Percentiles rank a stretch among this genome's conserved stretches.
These are phyloP conservation scores for Nemurella pictetii DNA, from an alignment of 2,888 invertebrate genomes.

Conservation along the genomic window DNA sequence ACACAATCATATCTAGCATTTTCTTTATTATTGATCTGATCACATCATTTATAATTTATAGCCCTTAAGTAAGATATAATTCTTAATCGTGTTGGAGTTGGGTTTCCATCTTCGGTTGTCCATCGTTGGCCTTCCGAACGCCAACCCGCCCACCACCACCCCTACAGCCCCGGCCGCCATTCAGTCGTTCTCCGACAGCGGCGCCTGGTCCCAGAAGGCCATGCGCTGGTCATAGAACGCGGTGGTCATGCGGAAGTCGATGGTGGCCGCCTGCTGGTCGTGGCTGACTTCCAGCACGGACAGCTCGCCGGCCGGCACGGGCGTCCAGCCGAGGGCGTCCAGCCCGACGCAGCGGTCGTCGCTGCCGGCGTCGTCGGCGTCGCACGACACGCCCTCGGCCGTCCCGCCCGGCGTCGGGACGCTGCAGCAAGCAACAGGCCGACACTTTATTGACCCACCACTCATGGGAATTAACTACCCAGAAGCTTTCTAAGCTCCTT, in stretches of 20 bases:
- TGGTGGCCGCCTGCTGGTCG: not conserved
- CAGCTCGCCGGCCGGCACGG: not conserved
- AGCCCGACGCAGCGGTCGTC: not conserved
- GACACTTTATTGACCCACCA: too few species aligned
- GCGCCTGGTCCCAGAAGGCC: conserved; percentile 8
- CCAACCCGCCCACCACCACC: too few species aligned
- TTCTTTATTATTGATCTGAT: too few species aligned
- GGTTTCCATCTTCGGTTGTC: too few species aligned
- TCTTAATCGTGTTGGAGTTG: too few species aligned
- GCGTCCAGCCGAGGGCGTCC: not conserved
- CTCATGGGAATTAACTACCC: too few species aligned
- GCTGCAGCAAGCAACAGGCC: not conserved
- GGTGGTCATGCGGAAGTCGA: conserved; percentile 1
- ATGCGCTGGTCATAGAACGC: conserved; percentile 16
- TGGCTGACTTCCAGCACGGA: not conserved
- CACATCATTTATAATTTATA: too few species aligned
- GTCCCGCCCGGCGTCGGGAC: not conserved
- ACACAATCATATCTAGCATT: too few species aligned
- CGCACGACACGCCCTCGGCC: not conserved
- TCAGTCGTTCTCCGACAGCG: not conserved
- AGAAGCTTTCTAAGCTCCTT: too few species aligned
- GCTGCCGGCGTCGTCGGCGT: not conserved
- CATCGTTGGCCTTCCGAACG: too few species aligned
- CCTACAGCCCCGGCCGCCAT: too few species aligned
- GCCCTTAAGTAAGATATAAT: too few species aligned